Conservation (phyloP, 2,888 invertebrate species). For the Deilephila porcellus region DNA sequence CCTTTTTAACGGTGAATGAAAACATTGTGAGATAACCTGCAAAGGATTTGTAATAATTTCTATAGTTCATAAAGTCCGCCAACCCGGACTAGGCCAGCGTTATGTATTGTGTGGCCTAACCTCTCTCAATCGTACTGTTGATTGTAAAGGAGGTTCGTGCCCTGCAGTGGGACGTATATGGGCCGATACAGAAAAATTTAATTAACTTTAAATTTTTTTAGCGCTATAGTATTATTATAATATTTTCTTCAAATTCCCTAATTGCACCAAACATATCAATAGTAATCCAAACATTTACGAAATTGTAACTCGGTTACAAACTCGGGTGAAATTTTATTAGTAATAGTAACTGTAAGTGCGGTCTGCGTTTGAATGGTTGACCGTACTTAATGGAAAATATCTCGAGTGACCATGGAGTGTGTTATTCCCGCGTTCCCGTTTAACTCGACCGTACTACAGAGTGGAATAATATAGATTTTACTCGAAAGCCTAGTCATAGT, state of each 20-base stretch:
- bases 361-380: conserved; percentile 1
- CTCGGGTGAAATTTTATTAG: conserved; percentile 4
- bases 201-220: too few species aligned
- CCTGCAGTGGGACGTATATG: too few species aligned
- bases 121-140: too few species aligned
- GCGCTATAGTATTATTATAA: too few species aligned
- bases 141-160: too few species aligned
- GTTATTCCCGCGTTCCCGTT: conserved; percentile 3
- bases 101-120: too few species aligned
- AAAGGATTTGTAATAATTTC: too few species aligned
- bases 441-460: background rate
- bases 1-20: too few species aligned
- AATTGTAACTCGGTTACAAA: background rate
- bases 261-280: background rate
- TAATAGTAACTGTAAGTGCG: conserved; percentile 10
- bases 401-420: background rate
- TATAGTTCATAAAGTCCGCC: too few species aligned
- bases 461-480: background rate
- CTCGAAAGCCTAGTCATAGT: background rate
- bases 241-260: background rate
- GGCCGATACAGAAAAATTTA: too few species aligned
- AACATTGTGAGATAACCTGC: too few species aligned
- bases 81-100: too few species aligned
- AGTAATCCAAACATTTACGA: background rate
- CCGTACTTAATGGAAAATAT: conserved; percentile 25